Evolutionary conservation across 1,140 invertebrate genomes (phyloP), one percentile per base, ranked within the genome.

Genomic region (Musca vetustissima): DNA sequence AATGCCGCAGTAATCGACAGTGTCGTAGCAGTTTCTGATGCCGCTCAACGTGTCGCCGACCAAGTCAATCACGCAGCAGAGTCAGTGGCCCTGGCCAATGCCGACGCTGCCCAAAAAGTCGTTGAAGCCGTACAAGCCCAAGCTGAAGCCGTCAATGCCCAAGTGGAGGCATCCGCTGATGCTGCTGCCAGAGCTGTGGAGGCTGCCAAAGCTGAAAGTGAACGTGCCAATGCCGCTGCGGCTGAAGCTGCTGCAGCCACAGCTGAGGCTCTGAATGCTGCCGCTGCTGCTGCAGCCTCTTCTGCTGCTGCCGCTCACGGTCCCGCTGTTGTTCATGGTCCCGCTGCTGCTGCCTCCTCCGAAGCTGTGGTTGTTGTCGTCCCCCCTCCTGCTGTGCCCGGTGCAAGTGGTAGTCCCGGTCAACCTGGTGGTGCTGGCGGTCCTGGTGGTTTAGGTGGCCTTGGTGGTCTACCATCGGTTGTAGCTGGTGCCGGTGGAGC

Each of bases 311-410:
- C n/a, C n/a, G n/a, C n/a, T n/a, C n/a, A n/a, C n/a, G n/a, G n/a
- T n/a, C n/a, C 32, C 17, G 79, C 67, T 71, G 85, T 73, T 74
- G 75, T 50, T 68, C 83, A 50, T 73, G 83, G 72, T 72, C 84
- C 22, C 22, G 48, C 47, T 55, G 66, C 50, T 70, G 75, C 74
- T 25, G 84, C 67, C 0, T 28, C 19, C 36, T 32, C 49, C 2
- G 1, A n/a, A 19, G 66, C 24, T 14, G 50, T 43, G 0, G 22
- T 48, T 36, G 25, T 67, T 32, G 57, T 15, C 13, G 22, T 25
- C 19, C 17, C 24, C 28, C 21, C 15, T 55, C 28, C 19, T 25
- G 13, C 19, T 19, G 19, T 43, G 14, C 64, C 64, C 14, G 64
- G 64, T 50, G 64, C 64, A 19, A 43, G 24, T 28, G 64, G 64